A percentile compares a stretch with the other conserved stretches of the same genome.
These are phyloP conservation scores for Hyles euphorbiae DNA, from an alignment of 1,140 invertebrate genomes.

Conservation along the genomic window DNA sequence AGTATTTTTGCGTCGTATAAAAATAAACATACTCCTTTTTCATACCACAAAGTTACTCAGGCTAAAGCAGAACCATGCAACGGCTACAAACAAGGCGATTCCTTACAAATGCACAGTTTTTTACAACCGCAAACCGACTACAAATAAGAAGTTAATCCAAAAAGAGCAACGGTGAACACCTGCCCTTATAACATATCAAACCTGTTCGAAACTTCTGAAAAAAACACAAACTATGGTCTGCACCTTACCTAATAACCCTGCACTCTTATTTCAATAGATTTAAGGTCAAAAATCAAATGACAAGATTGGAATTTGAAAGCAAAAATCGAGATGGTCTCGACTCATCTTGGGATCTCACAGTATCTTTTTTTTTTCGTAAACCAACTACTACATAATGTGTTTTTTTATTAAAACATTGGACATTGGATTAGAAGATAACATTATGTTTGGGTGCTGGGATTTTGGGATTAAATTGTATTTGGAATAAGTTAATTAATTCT, in stretches of 20 bases:
- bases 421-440: not conserved
- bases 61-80: no score
- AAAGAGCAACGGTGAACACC: constrained; percentile 35
- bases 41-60: no score
- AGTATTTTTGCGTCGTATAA: no score
- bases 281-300: not conserved
- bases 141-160: no score
- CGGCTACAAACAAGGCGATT: no score
- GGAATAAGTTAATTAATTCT: no score
- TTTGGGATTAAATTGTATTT: no score
- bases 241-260: no score
- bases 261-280: not conserved
- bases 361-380: constrained; percentile 36
- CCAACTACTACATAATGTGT: constrained; percentile 56
- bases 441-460: no score
- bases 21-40: no score
- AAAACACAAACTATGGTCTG: not conserved
- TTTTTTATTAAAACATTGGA: constrained; percentile 41
- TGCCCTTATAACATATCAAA: constrained; percentile 57
- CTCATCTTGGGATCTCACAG: constrained; percentile 6
- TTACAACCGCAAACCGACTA: no score
- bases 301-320: not conserved
- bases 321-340: not conserved
- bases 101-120: no score
- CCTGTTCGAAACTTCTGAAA: constrained; percentile 26